Evolutionary conservation across 2,797 vertebrate species (phyloP), one percentile per base, ranked within the genome.

Genomic region (Anguilla megastoma): DNA sequence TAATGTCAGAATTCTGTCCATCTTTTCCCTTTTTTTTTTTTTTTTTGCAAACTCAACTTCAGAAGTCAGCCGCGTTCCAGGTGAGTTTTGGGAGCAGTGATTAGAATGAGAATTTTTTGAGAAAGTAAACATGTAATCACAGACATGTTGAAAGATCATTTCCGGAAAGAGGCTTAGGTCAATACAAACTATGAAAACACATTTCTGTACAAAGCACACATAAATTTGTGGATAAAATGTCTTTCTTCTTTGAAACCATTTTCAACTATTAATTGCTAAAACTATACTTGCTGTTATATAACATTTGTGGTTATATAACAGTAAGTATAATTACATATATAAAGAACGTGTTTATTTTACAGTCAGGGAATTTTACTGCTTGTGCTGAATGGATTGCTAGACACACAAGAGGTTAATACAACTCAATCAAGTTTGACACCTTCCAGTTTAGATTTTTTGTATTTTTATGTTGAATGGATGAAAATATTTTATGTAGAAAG

Each of bases 1-100:
- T 99, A 99, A 98, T 94, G 88, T 90, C 88, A 93, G 86, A 90
- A 93, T 92, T 95, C 86, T 96, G 90, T 96, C 85, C 94, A 80
- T 92, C 94, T 92, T 94, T 91, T 54, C 36, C 83, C 63, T 74
- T 89, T 84, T 88, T 90, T 84, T 45, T 92, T 86, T 91, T 94
- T 94, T 91, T 92, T 93, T 92, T 93, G 93, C 94, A 93, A 94
- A 92, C 93, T 95, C 95, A 92, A 96, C 95, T 60, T 92, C 97
- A 97, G 97, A 96, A 94, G 95, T 96, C 96, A 97, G 91, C 95
- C 97, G 95, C 95, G 96, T 96, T 96, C 97, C 97, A 98, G 98
- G 98, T 99, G 97, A 99, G 98, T 97, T 87, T 90, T 58, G 24
- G 41, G 54, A 21, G 58, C 41, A 50, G 56, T 30, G 58, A 48